Percentiles rank a stretch among this genome's conserved stretches.
phyloP scores from a whole-genome alignment of 1,140 invertebrate genomes.

The Ceratina calcarata region DNA sequence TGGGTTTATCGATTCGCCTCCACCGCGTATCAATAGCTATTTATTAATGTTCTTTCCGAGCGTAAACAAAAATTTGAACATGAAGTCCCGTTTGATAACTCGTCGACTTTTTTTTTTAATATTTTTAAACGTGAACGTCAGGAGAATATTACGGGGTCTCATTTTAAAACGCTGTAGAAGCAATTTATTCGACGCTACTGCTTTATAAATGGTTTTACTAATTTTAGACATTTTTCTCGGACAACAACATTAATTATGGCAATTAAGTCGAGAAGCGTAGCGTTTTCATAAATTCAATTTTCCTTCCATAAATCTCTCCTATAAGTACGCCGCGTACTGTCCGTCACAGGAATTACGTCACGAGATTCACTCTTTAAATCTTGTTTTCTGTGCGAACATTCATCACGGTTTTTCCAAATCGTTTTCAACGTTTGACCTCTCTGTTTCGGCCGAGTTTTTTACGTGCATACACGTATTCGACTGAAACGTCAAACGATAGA shows the following conservation, averaged over 20 bases:
- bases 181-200: no score
- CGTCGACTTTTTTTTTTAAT: no score
- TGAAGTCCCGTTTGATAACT: no score
- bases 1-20: not conserved
- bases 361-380: not conserved
- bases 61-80: no score
- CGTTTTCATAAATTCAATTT: not conserved
- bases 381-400: not conserved
- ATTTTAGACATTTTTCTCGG: no score
- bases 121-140: no score
- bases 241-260: no score
- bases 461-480: not conserved
- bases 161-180: no score
- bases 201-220: no score
- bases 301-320: not conserved
- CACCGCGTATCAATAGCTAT: not conserved
- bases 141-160: no score
- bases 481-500: no score
- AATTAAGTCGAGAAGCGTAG: not conserved
- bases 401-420: not conserved
- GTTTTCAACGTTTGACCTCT: not conserved
- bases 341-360: not conserved
- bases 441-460: not conserved
- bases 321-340: not conserved
- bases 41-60: no score